A percentile compares a stretch with the other conserved stretches of the same genome.
phyloP scores from a whole-genome alignment of 2,888 invertebrate genomes.

The Megaustenia siamemsis region DNA sequence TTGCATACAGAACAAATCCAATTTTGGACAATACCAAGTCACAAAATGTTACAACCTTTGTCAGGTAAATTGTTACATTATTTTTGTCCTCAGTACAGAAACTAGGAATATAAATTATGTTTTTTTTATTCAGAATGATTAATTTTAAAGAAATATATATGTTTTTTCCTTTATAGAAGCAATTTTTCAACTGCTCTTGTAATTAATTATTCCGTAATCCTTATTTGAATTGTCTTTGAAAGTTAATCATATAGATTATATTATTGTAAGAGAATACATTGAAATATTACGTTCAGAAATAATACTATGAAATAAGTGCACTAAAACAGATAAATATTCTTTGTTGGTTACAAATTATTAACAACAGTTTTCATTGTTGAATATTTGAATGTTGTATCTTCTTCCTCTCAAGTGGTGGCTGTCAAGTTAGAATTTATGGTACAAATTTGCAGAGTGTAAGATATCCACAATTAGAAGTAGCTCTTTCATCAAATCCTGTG shows the following conservation, averaged over 20 bases:
- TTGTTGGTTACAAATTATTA: no score
- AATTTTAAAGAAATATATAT: background rate
- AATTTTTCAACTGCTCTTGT: no score
- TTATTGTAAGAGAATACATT: no score
- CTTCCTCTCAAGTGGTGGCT: conserved; percentile 59
- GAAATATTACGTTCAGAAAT: no score
- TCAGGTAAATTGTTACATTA: conserved; percentile 27
- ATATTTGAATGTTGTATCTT: background rate
- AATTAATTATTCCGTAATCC: no score
- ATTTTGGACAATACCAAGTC: conserved; percentile 7
- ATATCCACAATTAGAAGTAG: conserved; percentile 55
- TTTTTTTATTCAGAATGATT: background rate
- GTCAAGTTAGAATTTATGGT: conserved; percentile 58
- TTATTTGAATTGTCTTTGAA: no score
- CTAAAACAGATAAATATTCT: no score
- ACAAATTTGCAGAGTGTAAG: conserved; percentile 58
- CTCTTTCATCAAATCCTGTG: background rate
- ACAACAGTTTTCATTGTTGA: no score
- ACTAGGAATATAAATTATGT: background rate
- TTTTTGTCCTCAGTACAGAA: background rate
- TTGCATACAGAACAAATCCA: conserved; percentile 54
- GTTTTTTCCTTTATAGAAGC: no score
- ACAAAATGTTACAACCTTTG: conserved; percentile 20
- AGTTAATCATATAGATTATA: no score
- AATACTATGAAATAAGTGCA: no score